These are phyloP conservation scores for Ibidorhyncha struthersii DNA, from an alignment of 2,113 vertebrate genomes.

Conservation along the genomic window DNA sequence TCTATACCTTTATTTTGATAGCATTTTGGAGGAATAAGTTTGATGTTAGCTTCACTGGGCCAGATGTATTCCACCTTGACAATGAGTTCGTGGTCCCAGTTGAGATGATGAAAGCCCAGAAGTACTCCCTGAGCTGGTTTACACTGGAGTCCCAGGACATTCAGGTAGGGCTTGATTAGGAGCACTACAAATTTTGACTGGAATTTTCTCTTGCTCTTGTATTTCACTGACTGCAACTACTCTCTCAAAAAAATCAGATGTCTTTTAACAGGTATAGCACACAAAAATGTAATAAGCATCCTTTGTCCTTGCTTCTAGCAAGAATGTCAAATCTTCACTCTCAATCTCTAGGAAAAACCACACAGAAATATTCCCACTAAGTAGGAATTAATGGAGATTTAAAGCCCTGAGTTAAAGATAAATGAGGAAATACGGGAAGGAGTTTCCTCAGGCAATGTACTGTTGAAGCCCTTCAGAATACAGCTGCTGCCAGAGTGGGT, in stretches of 20 bases:
- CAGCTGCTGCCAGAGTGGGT: background rate
- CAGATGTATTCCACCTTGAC: constrained; percentile 84
- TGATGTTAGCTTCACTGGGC: constrained; percentile 82
- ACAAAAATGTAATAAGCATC: background rate
- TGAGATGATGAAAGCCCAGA: constrained; percentile 90
- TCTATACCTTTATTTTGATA: constrained; percentile 44
- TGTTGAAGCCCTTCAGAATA: background rate
- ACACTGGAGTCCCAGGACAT: constrained; percentile 80
- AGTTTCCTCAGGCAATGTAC: background rate
- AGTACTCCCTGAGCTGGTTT: constrained; percentile 85
- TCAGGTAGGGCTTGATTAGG: constrained; percentile 75
- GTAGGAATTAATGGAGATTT: background rate
- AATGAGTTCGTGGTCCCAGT: constrained; percentile 80
- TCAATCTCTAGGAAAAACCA: background rate
- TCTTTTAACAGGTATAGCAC: background rate
- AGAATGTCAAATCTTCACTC: background rate
- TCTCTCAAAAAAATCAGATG: background rate
- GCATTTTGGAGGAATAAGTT: constrained; percentile 90
- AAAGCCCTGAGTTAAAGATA: background rate
- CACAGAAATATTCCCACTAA: background rate
- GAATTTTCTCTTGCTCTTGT: background rate
- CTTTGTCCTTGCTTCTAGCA: constrained; percentile 2
- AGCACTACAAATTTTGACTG: background rate
- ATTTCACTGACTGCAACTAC: background rate
- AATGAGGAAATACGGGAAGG: background rate